Evolutionary conservation across 2,888 invertebrate species (phyloP).

Genomic region (Melitaea athalia): DNA sequence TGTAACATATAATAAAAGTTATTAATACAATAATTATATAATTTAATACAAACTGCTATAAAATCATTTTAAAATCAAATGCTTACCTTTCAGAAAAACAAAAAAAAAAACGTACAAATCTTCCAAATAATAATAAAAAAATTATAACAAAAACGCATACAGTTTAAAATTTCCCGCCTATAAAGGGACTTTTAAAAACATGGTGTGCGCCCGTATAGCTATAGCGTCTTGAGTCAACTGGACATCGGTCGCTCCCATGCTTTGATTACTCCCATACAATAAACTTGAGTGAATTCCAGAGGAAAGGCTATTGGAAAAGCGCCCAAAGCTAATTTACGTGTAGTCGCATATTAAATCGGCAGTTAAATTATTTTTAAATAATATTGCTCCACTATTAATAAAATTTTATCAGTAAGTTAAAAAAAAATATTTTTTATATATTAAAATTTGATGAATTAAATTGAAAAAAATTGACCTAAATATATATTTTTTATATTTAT

Average conservation of each 20-base stretch:
- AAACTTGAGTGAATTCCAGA: conserved; percentile 30
- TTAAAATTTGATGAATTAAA: no score
- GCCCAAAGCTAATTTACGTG: conserved; percentile 10
- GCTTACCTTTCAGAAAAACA: neutral
- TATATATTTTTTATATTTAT: no score
- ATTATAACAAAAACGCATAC: neutral
- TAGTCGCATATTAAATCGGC: neutral
- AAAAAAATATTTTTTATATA: no score
- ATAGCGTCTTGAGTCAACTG: conserved; percentile 70
- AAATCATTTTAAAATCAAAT: neutral
- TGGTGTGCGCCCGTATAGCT: conserved; percentile 50
- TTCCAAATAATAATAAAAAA: neutral
- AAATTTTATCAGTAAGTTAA: no score
- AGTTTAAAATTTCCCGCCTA: conserved; percentile 17
- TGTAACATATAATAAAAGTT: no score
- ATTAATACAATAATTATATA: neutral
- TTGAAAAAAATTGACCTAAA: no score
- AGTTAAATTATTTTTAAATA: neutral
- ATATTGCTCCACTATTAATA: neutral
- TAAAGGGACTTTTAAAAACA: conserved; percentile 45
- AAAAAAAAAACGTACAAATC: neutral
- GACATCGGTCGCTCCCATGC: conserved; percentile 62
- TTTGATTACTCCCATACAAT: conserved; percentile 32
- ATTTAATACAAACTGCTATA: neutral
- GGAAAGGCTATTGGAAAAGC: conserved; percentile 30